phyloP scores from a whole-genome alignment of 2,113 vertebrate species.

The Pitta sordida region DNA sequence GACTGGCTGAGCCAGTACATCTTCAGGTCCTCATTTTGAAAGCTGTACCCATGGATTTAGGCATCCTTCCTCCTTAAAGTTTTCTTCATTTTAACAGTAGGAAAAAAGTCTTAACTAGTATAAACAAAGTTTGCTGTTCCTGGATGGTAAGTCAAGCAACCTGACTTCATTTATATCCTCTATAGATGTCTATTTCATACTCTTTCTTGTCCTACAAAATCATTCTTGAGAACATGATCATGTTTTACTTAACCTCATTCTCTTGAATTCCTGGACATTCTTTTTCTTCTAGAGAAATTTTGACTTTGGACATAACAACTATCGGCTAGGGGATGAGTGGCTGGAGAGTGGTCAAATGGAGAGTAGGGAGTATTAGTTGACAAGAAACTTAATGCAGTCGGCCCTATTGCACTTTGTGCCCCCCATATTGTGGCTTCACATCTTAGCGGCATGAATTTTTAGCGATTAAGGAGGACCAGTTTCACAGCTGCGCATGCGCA shows the following conservation, averaged over 20 bases:
- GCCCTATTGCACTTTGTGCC: no score
- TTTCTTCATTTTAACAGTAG: background rate
- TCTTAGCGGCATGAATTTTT: no score
- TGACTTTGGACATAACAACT: no score
- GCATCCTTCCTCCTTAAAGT: background rate
- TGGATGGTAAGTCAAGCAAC: background rate
- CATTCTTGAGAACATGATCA: accelerated
- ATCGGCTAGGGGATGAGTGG: no score
- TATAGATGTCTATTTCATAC: background rate
- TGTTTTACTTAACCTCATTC: background rate
- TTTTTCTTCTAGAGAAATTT: background rate
- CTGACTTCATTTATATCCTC: background rate
- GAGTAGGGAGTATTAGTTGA: no score
- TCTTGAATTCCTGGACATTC: background rate
- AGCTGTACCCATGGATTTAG: background rate
- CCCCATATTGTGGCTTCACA: no score
- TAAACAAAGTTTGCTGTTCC: background rate
- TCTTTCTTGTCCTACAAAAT: background rate
- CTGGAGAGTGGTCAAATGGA: no score
- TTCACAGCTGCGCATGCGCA: no score
- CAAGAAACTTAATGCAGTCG: no score
- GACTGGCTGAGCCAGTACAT: background rate
- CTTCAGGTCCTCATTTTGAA: background rate
- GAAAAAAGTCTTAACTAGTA: background rate
- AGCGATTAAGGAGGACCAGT: no score